Evolutionary conservation across 2,797 vertebrate species (phyloP).

Genomic region (Acanthurus leucopareius): DNA sequence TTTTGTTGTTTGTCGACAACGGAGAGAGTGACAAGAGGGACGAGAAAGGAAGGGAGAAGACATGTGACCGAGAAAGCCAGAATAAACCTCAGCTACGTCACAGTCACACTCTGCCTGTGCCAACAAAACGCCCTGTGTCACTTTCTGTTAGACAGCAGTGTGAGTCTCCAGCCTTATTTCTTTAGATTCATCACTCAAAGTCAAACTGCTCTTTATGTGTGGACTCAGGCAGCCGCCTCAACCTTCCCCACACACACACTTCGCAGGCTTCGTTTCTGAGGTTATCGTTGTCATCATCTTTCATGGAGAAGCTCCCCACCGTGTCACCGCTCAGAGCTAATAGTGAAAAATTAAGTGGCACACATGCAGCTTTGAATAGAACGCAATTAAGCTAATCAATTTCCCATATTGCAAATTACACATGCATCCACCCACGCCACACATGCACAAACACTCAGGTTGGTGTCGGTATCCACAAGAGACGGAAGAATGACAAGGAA

Average conservation of each 20-base stretch:
- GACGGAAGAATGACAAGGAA: slow-evolving; percentile 54
- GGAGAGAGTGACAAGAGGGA: slow-evolving; percentile 24
- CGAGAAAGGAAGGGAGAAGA: neutral
- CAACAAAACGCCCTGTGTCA: slow-evolving; percentile 33
- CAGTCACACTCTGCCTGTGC: slow-evolving; percentile 26
- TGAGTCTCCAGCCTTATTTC: slow-evolving; percentile 13
- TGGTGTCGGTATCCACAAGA: slow-evolving; percentile 50
- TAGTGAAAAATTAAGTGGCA: slow-evolving; percentile 66
- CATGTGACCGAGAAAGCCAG: slow-evolving; percentile 27
- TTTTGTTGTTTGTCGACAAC: slow-evolving; percentile 24
- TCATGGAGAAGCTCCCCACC: slow-evolving; percentile 44
- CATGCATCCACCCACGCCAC: slow-evolving; percentile 15
- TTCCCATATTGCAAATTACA: slow-evolving; percentile 49
- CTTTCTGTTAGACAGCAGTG: slow-evolving; percentile 26
- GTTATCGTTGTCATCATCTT: slow-evolving; percentile 58
- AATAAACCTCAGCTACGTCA: slow-evolving; percentile 50
- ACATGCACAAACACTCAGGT: slow-evolving; percentile 43
- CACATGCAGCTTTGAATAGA: slow-evolving; percentile 53
- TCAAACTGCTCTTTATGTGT: slow-evolving; percentile 15
- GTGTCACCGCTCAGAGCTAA: slow-evolving; percentile 58
- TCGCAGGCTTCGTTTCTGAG: slow-evolving; percentile 22
- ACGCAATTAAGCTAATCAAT: slow-evolving; percentile 63
- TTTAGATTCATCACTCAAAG: slow-evolving; percentile 35
- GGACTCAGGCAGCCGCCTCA: neutral
- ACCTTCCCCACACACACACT: neutral